Evolutionary conservation across 2,888 invertebrate species (phyloP), one percentile per base, ranked within the genome.

Genomic region (Galerucella nymphaeae): DNA sequence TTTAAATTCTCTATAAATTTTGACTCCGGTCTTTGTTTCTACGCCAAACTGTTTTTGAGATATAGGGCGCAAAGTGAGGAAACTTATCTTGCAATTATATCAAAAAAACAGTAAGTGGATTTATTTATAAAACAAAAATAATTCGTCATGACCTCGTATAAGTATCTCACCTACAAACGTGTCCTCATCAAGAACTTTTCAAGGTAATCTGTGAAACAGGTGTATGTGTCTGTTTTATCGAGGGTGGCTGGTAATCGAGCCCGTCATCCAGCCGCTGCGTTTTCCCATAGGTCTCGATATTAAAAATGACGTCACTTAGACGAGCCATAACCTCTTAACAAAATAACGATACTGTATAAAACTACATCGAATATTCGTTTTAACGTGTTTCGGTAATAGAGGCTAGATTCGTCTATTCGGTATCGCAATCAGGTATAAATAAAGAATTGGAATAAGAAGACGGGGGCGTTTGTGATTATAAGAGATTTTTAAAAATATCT

Each of bases 401-500:
- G 38, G 48, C 8, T 23, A 20, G 8, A 57, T 57, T 18, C 16
- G 23, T 38, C 4, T 38, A 11, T 20, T 18, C 16, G 50, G 14
- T 8, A n/a, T 50, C 50, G 50, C 50, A n/a, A 50, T 50, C 50
- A 50, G 50, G 50, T 50, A 50, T n/a, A n/a, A 5, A 50, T n/a
- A 30, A 30, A n/a, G 50, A 8, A 18, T 18, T 66, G 11, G 58
- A 53, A 61, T 65, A 69, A 59, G 64, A 38, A 66, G 66, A 58
- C 66, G 74, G 72, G 78, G 77, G 78, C 76, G 75, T 69, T 55
- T 66, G 76, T 73, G 67, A 48, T 71, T 72, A 78, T 69, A 55
- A 55, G 77, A 74, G 70, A 53, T 72, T 72, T 79, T 80, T 81
- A 81, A 83, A 84, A 84, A 84, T 83, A 84, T 84, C 84, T 80